Base-by-base conservation (phyloP, 2,113 vertebrate species). In the Nerophis lumbriciformis region DNA sequence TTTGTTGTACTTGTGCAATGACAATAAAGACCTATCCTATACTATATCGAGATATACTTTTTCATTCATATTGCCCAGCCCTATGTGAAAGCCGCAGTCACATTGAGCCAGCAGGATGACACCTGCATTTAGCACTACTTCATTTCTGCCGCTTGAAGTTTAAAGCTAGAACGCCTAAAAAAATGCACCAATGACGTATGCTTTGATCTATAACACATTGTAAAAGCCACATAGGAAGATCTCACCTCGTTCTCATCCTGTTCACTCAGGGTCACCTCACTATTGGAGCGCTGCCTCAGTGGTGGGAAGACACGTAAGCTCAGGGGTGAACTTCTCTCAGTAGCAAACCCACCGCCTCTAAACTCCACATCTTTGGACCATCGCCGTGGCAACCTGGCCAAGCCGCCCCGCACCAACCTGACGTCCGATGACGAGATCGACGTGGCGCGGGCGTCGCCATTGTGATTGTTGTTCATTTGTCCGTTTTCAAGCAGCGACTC, bases 221-320 rank as follows among this genome's bases (percentile, higher is more conserved):
- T 19, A 19, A 19, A 38, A 38, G 37, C 37, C 6, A 42, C 39
- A 50, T 15, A 48, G 6, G 21, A 36, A 12, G 42, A 21, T 14
- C 77, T 76, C 63, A 85, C 85, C 85, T 89, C 87, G 28, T 81
- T 84, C 8, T 84, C 70, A 0, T 98, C 96, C 19, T 93, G 94
- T 64, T 98, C 95, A 0, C 94, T 95, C 13, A 98, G 85, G 0
- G 95, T 98, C 70, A 94, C 90, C 83, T 98, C 95, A 1, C 96
- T 98, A 88, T 88, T 98, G 67, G 95, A 98, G 6, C 95, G 90
- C 66, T 94, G 90, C 5, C 91, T 88, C 15, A 98, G 61, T 0
- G 93, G 92, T 0, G 88, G 82, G 49, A 94, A 90, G 72, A 60
- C 66, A 69, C 79, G 1, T 28, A 86, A 60, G 79, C 83, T 28